Base-by-base conservation (phyloP, 2,797 vertebrate genomes). In the Myoxocephalus aenaeus region DNA sequence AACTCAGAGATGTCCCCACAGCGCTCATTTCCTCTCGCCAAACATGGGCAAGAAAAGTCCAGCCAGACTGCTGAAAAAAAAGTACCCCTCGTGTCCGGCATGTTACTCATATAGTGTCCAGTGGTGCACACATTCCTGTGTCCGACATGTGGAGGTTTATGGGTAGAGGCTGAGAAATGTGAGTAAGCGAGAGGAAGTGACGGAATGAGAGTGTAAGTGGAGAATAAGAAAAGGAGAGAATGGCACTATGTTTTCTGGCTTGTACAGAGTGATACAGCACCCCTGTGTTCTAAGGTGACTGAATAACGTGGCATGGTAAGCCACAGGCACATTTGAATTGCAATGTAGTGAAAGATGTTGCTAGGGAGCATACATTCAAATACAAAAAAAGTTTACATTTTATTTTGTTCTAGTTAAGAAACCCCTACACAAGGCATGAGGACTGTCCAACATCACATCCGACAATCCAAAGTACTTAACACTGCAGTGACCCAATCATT, bases 1-100 rank as follows among this genome's bases (percentile, higher is more conserved):
- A 78, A 74, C 77, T 79, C 65, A 50, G 88, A 91, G 89, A 92
- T 83, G 3, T 93, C 87, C 79, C 91, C 56, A 40, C 53, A 80
- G 63, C 34, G 14, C 77, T 92, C 86, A 89, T 93, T 92, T 94
- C 93, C 90, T 91, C 62, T 90, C 42, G 61, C 92, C 87, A 92
- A 92, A 92, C 87, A 91, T 89, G 87, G 93, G 79, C 84, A 92
- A 90, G 92, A 89, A 75, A 77, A 84, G 59, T 83, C 83, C 70
- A 86, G 81, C 62, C 86, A 89, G 87, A 81, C 75, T 83, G 57
- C 42, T 82, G 74, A 86, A 42, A 42, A 32, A 87, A 87, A 82
- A 82, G 67, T 77, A 32, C 32, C 13, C 0, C 57, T 53, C 48
- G 11, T 17, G 56, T 44, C 54, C 65, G 3, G 66, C 65, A 70